Evolutionary conservation across 2,113 vertebrate species (phyloP), one percentile per base, ranked within the genome.

Genomic region (Nansenia antarctica): DNA sequence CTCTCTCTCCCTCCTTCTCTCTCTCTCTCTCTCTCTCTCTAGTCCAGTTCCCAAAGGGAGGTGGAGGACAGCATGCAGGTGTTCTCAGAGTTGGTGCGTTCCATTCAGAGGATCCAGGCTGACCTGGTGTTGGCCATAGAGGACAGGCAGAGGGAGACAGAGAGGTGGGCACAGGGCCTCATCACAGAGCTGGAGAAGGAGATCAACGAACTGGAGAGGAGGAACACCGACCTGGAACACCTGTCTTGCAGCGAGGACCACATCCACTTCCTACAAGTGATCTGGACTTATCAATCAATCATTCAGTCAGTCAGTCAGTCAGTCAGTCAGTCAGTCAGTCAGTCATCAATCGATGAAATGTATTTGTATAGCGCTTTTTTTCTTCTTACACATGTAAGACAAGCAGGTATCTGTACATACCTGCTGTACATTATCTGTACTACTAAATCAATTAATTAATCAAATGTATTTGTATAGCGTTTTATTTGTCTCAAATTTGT

Each of bases 241-340:
- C 84, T 93, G 18, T 80, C 85, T 15, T 85, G 81, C 15, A 87
- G 88, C 0, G 92, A 86, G n/a, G 85, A 93, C 78, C 90, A 93
- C 81, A 92, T 93, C 53, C 74, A 92, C 77, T 93, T 93, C 71
- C 74, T 93, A 31, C 91, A 92, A 87, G 92, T 90, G 22, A 26
- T n/a, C n/a, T n/a, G n/a, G n/a, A n/a, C n/a, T n/a, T n/a, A n/a
- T n/a, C n/a, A n/a, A n/a, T n/a, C n/a, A n/a, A n/a, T n/a, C n/a
- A n/a, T n/a, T n/a, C n/a, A n/a, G n/a, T n/a, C n/a, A n/a, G n/a
- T n/a, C n/a, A n/a, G n/a, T n/a, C n/a, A n/a, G n/a, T n/a, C n/a
- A n/a, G n/a, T n/a, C n/a, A n/a, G n/a, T n/a, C n/a, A n/a, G n/a
- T n/a, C n/a, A n/a, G n/a, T n/a, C n/a, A n/a, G n/a, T n/a, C n/a